Percentiles rank a stretch among this genome's conserved stretches.
These are phyloP conservation scores for Ellobius talpinus DNA, from an alignment of 2,113 vertebrate species.

Conservation along the genomic window DNA sequence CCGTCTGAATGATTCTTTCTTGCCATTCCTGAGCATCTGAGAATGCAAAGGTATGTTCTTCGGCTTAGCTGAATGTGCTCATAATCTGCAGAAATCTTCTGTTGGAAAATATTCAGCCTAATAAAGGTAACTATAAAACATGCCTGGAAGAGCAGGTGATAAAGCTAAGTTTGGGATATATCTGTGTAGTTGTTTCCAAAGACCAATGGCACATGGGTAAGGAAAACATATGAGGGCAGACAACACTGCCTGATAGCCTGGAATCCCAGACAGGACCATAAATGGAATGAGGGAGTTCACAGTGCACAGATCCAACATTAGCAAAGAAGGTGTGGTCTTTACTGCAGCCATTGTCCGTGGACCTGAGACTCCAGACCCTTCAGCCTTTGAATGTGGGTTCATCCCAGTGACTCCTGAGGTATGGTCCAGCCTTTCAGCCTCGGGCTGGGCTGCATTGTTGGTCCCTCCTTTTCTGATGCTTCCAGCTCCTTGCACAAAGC, in stretches of 20 bases:
- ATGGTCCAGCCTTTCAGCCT: background rate
- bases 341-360: background rate
- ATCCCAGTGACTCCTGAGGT: background rate
- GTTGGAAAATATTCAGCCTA: background rate
- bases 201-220: too few species aligned
- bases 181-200: background rate
- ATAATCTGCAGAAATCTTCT: background rate
- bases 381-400: background rate
- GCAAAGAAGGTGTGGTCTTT: too few species aligned
- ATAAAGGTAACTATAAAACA: background rate
- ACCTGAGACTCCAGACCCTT: background rate
- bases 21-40: background rate
- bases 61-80: background rate
- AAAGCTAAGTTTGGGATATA: background rate
- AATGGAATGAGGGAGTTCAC: background rate
- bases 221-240: background rate
- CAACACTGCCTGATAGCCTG: background rate
- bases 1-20: background rate
- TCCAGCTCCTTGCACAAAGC: background rate
- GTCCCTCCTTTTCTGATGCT: background rate
- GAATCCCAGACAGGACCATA: background rate
- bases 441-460: background rate
- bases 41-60: background rate
- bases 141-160: background rate
- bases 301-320: too few species aligned